Evolutionary conservation across 2,888 invertebrate species (phyloP), one percentile per base, ranked within the genome.

Genomic region (Eumacrocentrus americanus): DNA sequence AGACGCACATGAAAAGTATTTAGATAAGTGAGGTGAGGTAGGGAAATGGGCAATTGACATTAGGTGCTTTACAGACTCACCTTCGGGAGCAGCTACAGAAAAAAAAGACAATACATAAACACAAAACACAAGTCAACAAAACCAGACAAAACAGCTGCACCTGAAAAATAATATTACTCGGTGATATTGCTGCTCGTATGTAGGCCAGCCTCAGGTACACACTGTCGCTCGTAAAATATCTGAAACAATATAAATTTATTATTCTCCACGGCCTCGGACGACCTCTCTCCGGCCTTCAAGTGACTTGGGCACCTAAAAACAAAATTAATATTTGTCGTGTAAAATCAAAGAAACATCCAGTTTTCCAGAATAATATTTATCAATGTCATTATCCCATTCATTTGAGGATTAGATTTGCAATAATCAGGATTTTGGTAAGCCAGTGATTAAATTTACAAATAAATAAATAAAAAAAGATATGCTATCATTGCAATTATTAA

Each of bases 51-150:
- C 35, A 58, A 66, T 63, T 62, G 58, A 65, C 66, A 68, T 63
- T 40, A 61, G 63, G 22, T 59, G 40, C 50, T 42, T 61, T 60
- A 51, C 62, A 55, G 64, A 74, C 74, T 74, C 74, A 74, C 74
- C 74, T 74, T 70, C 60, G 51, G 62, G 40, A n/a, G n/a, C n/a
- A n/a, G n/a, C n/a, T n/a, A n/a, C n/a, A n/a, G n/a, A n/a, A 38
- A 64, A 61, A 44, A 64, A 64, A 51, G 47, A 46, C 62, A 60
- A 63, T 63, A 65, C 42, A 58, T 35, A 58, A 47, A 44, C 11
- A 53, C 23, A 53, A 66, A 65, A 64, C 42, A 61, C 34, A 64
- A 63, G 35, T 18, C 51, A 61, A 50, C 14, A 18, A 62, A 64
- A 42, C 12, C 22, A n/a, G 44, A 11, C 3, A 38, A 53, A 18